These are phyloP conservation scores for Pithecia hirsuta DNA, from an alignment of 2,797 vertebrate species.

Conservation along the genomic window DNA sequence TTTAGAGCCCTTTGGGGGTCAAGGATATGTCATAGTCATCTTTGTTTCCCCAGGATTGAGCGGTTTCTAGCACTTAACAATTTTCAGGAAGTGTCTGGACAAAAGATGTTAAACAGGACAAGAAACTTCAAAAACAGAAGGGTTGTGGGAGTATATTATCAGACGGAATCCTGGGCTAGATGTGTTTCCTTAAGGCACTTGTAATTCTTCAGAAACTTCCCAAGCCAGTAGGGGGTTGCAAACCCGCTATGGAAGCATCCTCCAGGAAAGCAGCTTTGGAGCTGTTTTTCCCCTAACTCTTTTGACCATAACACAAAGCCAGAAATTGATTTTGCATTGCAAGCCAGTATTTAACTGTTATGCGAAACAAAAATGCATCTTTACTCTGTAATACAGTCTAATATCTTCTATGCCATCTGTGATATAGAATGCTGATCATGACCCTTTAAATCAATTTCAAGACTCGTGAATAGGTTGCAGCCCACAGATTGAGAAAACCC, in stretches of 20 bases:
- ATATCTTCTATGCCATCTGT: neutral
- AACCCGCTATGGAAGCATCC: neutral
- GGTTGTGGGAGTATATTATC: neutral
- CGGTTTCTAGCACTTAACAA: slow-evolving; percentile 19
- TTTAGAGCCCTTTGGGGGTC: neutral
- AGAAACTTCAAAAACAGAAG: neutral
- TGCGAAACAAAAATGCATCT: neutral
- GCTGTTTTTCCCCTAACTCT: neutral
- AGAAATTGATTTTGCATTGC: neutral
- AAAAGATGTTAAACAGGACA: slow-evolving; percentile 22
- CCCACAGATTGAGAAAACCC: neutral
- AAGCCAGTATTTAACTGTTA: neutral
- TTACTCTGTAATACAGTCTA: neutral
- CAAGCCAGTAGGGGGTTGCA: neutral
- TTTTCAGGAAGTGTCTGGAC: neutral
- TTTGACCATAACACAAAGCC: neutral
- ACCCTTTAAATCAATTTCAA: neutral
- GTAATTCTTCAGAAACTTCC: neutral
- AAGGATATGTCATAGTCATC: neutral
- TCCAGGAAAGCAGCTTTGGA: neutral
- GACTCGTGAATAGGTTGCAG: neutral
- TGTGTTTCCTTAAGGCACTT: neutral
- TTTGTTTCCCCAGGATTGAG: slow-evolving; percentile 37
- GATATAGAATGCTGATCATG: neutral
- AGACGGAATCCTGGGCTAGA: neutral